phyloP scores from a whole-genome alignment of 2,888 invertebrate genomes.

The Aphodius sticticus region DNA sequence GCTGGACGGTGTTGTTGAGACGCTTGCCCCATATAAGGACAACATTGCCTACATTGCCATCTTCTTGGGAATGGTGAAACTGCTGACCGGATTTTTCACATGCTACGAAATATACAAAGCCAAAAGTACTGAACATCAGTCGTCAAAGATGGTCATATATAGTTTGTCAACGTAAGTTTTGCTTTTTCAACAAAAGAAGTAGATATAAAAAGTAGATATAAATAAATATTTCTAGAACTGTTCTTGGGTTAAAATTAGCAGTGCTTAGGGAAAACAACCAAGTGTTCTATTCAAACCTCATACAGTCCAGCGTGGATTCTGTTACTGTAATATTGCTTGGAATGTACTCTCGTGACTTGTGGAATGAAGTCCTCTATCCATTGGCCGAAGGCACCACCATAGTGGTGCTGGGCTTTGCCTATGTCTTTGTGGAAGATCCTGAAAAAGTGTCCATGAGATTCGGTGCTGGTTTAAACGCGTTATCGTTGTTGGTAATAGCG shows the following conservation, averaged over 20 bases:
- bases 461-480: constrained; percentile 15
- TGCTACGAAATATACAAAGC: constrained; percentile 24
- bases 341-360: constrained; percentile 15
- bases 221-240: constrained; percentile 14
- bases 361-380: constrained; percentile 16
- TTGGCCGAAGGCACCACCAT: constrained; percentile 11
- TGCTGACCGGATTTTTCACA: constrained; percentile 12
- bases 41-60: constrained; percentile 16
- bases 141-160: constrained; percentile 18
- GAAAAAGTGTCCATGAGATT: constrained; percentile 23
- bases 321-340: constrained; percentile 10
- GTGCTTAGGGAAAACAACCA: constrained; percentile 11
- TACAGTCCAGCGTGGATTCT: constrained; percentile 14
- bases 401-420: constrained; percentile 4
- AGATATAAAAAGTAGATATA: neutral
- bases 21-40: constrained; percentile 17
- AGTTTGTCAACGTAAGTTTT: constrained; percentile 5
- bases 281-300: constrained; percentile 5
- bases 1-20: neutral
- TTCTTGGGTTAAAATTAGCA: constrained; percentile 22
- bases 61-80: constrained; percentile 10
- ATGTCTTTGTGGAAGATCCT: constrained; percentile 24
- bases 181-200: neutral
- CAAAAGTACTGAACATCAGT: neutral
- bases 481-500: constrained; percentile 18